Percentiles rank a stretch among this genome's conserved stretches.
Conservation (phyloP, 2,797 vertebrate genomes). For the Astyanax mexicanus region DNA sequence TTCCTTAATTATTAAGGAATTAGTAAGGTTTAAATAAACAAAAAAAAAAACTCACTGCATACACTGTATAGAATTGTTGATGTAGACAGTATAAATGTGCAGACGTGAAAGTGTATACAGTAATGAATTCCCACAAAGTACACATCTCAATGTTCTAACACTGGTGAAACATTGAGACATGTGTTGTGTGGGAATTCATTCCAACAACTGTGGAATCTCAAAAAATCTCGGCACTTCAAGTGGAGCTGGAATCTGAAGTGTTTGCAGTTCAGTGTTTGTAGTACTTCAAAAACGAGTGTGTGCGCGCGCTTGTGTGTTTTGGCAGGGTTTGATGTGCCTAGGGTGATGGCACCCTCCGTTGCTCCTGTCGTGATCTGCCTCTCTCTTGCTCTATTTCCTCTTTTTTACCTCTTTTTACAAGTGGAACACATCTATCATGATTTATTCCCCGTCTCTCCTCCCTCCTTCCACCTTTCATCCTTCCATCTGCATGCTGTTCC, state of each 20-base stretch:
- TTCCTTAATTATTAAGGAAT: too few relatives aligned
- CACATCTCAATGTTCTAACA: not conserved
- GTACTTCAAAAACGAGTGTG: not conserved
- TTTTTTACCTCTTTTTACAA: slow-evolving; percentile 35
- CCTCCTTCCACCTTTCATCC: slow-evolving; percentile 35
- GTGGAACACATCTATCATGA: slow-evolving; percentile 49
- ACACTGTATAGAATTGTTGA: too few relatives aligned
- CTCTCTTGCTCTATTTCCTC: slow-evolving; percentile 30
- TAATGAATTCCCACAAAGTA: not conserved
- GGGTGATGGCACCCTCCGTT: slow-evolving; percentile 42
- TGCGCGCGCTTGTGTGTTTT: slow-evolving; percentile 31
- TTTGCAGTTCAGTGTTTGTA: slow-evolving; percentile 15
- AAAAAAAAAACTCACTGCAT: too few relatives aligned
- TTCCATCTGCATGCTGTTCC: slow-evolving; percentile 23
- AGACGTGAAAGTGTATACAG: too few relatives aligned
- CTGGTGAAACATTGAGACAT: too few relatives aligned
- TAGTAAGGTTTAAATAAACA: too few relatives aligned
- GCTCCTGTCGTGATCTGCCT: slow-evolving; percentile 43
- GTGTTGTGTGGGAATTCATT: too few relatives aligned
- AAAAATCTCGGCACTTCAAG: not conserved
- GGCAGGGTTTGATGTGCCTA: slow-evolving; percentile 43
- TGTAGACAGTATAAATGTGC: too few relatives aligned
- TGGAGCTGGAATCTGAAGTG: not conserved
- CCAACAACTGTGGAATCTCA: not conserved
- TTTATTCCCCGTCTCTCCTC: slow-evolving; percentile 16